Percentiles rank a stretch among this genome's conserved stretches.
Conservation (phyloP, 2,797 vertebrate species). For the Acrossocheilus wenchowensis region DNA sequence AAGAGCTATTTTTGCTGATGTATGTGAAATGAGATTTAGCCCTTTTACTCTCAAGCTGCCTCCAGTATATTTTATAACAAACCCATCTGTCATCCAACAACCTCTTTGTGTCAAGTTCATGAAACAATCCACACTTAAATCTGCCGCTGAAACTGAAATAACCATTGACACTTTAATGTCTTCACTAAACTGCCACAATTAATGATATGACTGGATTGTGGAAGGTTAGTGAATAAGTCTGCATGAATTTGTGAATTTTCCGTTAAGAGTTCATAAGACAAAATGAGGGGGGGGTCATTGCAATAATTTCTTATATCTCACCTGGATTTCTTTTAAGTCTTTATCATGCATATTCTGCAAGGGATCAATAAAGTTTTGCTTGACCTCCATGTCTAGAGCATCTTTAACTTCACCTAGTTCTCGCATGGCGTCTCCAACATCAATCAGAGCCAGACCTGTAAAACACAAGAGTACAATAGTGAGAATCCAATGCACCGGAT, state of each 20-base stretch:
- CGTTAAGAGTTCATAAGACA: background rate
- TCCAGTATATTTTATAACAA: background rate
- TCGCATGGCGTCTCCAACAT: slow-evolving; percentile 92
- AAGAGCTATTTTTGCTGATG: background rate
- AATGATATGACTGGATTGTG: background rate
- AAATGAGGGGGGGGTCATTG: background rate
- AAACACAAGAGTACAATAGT: slow-evolving; percentile 25
- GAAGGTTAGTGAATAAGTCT: background rate
- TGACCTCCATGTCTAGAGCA: slow-evolving; percentile 96
- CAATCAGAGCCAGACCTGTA: slow-evolving; percentile 88
- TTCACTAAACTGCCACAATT: background rate
- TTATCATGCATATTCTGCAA: slow-evolving; percentile 97
- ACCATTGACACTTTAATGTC: background rate
- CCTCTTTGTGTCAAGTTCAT: background rate
- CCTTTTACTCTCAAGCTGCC: background rate
- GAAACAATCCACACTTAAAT: background rate
- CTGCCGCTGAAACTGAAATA: background rate
- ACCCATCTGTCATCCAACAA: background rate
- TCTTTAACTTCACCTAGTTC: slow-evolving; percentile 97
- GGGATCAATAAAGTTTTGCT: slow-evolving; percentile 98
- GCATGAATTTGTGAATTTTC: background rate
- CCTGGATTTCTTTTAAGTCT: slow-evolving; percentile 97
- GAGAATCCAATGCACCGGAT: background rate
- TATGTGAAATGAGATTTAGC: background rate
- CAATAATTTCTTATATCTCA: slow-evolving; percentile 60